Base-by-base conservation (phyloP, 2,113 vertebrate genomes). In the Stegastes partitus region DNA sequence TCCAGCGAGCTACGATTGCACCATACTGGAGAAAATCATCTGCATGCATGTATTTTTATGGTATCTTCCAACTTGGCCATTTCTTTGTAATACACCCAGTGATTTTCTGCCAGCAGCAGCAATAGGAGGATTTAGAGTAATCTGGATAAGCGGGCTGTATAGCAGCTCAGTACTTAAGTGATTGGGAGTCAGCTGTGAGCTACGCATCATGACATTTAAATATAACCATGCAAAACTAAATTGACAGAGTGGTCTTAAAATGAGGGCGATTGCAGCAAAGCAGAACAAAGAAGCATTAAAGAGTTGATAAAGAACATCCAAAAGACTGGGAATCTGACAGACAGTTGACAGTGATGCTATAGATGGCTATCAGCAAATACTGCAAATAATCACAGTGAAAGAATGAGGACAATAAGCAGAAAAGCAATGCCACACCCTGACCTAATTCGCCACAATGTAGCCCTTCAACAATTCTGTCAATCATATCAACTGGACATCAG, bases 351-450 rank as follows among this genome's bases (percentile, higher is more conserved):
- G 72, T 16, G 18, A 78, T 3, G 28, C 1, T 1, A 67, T 34
- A 50, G 79, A 86, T 68, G 37, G 19, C 51, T 57, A 82, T 86
- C 73, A 57, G 75, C 55, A 39, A 67, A 53, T 21, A 69, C 18
- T 68, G 63, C 82, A 76, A 78, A 77, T 56, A 79, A 72, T 77
- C 59, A 51, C n/a, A 80, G 79, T 89, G 92, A 93, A 89, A 90
- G 87, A 93, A 92, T 89, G 86, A 85, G 90, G 88, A 93, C 91
- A 92, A 90, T 86, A 79, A 69, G 82, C 70, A 79, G 73, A 69
- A 89, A 81, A 77, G 63, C 37, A 25, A 84, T 70, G 88, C 85
- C 88, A 92, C 90, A 83, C 92, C 91, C 90, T 84, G 89, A 90
- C 89, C 89, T 64, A 88, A 51, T 88, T 91, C 68, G 85, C 49